A percentile compares a stretch with the other conserved stretches of the same genome.
Evolutionary conservation across 2,113 vertebrate species (phyloP).

Genomic region (Lycaon pictus): DNA sequence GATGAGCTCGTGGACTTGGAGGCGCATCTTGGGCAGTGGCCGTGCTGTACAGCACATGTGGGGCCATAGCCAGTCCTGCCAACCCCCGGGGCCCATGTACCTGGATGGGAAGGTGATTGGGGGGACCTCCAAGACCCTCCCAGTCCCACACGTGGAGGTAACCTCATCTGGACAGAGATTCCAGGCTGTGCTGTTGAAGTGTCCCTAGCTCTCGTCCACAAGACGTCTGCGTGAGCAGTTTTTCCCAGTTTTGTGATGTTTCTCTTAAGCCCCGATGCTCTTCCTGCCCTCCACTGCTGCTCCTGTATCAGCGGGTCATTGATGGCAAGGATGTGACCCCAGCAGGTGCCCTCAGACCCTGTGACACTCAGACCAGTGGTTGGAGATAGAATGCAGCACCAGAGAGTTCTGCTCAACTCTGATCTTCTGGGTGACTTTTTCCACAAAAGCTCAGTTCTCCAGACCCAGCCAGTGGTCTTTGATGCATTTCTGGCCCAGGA

Average conservation of each 20-base stretch:
- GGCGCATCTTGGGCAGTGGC: not conserved
- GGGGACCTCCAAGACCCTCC: too few relatives aligned
- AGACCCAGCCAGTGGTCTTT: fast-evolving
- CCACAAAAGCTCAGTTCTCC: not conserved
- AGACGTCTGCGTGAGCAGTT: fast-evolving
- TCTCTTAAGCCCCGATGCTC: not conserved
- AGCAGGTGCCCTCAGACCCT: not conserved
- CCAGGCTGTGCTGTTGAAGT: not conserved
- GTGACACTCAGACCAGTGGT: not conserved
- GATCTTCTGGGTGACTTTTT: too few relatives aligned
- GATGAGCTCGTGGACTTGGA: not conserved
- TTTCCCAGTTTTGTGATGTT: not conserved
- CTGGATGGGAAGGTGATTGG: not conserved
- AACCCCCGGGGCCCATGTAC: not conserved
- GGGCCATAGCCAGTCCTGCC: not conserved
- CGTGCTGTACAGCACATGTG: fast-evolving
- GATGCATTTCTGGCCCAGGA: fast-evolving
- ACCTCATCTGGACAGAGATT: too few relatives aligned
- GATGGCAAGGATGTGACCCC: fast-evolving
- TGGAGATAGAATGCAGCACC: too few relatives aligned
- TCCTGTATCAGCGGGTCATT: not conserved
- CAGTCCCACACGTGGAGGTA: not conserved
- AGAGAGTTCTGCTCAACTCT: not conserved
- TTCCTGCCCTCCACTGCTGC: not conserved
- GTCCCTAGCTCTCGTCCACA: not conserved